Evolutionary conservation across 2,797 vertebrate genomes (phyloP).

Genomic region (Cuniculus paca): DNA sequence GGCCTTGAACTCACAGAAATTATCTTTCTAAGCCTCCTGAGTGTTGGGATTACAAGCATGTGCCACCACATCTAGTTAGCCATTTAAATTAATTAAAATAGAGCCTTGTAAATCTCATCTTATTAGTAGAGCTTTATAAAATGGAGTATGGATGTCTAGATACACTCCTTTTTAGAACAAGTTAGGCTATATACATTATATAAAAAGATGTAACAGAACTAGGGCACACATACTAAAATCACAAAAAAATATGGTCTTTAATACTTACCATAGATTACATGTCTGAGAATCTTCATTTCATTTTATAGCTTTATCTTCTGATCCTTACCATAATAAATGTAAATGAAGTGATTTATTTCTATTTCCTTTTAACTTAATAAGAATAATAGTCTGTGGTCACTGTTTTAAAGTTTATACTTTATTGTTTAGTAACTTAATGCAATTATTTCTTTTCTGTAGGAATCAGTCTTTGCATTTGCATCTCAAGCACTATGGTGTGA

Average conservation of each 20-base stretch:
- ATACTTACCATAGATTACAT: neutral
- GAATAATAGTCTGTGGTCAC: neutral
- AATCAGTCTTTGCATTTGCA: conserved; percentile 98
- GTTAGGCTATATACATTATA: neutral
- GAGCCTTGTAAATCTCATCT: neutral
- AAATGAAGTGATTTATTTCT: neutral
- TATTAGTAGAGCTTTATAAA: conserved; percentile 14
- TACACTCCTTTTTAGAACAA: neutral
- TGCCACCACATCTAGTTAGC: neutral
- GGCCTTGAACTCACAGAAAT: neutral
- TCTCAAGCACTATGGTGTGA: conserved; percentile 98
- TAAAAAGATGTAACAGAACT: neutral
- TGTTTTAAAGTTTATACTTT: neutral
- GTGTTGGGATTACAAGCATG: neutral
- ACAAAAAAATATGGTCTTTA: neutral
- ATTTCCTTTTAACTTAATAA: neutral
- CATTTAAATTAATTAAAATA: conserved; percentile 52
- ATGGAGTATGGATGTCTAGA: neutral
- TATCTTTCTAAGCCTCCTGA: neutral
- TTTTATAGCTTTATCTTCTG: neutral
- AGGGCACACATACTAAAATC: neutral
- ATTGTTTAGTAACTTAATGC: neutral
- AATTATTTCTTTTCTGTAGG: conserved; percentile 87
- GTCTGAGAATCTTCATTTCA: neutral
- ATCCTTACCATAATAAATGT: neutral